Percentiles rank a stretch among this genome's conserved stretches.
These are phyloP conservation scores for Hydrozoanthus gracilis DNA, from an alignment of 92 coral and sea anemone genomes.

Conservation along the genomic window DNA sequence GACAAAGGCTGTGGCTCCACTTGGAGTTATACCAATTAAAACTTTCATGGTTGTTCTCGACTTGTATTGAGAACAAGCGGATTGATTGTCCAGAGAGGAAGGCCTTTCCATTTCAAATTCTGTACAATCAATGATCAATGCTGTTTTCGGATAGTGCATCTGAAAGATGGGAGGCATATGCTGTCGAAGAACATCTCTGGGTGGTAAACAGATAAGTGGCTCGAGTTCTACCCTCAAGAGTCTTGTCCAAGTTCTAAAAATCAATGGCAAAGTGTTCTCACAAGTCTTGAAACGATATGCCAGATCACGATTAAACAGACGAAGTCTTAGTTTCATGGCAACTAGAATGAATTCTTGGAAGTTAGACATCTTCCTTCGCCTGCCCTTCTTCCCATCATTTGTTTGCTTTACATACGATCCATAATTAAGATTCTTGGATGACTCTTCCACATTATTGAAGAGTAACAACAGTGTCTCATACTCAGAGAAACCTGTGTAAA, in stretches of 20 bases:
- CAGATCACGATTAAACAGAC: constrained; percentile 25
- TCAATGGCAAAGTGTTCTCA: constrained; percentile 41
- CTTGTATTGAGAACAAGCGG: constrained; percentile 56
- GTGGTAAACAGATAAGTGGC: constrained; percentile 65
- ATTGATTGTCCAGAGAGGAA: constrained; percentile 6
- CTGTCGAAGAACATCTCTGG: constrained; percentile 60
- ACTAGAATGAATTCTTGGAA: constrained; percentile 52
- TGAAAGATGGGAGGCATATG: constrained; percentile 70
- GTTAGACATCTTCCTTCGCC: constrained; percentile 56
- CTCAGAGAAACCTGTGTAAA: constrained; percentile 52
- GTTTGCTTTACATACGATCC: constrained; percentile 51
- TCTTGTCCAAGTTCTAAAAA: constrained; percentile 57
- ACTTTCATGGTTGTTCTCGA: constrained; percentile 74
- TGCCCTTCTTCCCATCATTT: constrained; percentile 50
- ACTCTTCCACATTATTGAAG: constrained; percentile 52
- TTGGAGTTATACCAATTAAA: constrained; percentile 69
- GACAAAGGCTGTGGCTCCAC: constrained; percentile 63
- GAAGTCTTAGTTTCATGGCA: constrained; percentile 21
- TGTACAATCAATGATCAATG: constrained; percentile 67
- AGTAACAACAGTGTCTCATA: constrained; percentile 50
- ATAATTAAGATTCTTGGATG: constrained; percentile 53
- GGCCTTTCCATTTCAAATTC: constrained; percentile 75
- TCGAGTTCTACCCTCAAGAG: constrained; percentile 62
- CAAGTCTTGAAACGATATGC: constrained; percentile 28
- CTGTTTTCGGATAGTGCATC: constrained; percentile 56